Evolutionary conservation across 1,140 invertebrate genomes (phyloP), one percentile per base, ranked within the genome.

Genomic region (Sarcophaga peregrina): DNA sequence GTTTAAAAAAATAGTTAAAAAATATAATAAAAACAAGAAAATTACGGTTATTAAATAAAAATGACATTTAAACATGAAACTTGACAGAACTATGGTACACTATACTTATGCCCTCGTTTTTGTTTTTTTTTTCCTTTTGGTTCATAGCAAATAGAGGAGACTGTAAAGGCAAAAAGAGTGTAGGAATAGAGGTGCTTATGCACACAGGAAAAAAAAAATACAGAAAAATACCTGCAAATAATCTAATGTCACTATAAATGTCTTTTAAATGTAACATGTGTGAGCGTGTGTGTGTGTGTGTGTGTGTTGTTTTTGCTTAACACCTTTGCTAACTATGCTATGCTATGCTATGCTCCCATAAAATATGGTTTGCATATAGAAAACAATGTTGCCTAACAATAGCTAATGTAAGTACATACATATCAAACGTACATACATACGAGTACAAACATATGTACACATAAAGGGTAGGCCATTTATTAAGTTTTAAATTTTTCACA

Each of bases 21-120:
- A 78, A 78, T 50, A 72, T 20, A n/a, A 76, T 20, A 78, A 52
- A 25, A 78, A 78, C 75, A 78, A 7, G 73, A 74, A 17, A 78
- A 78, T 78, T 78, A 78, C 75, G 52, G 50, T 78, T 78, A 78
- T 78, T 78, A 78, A 78, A 78, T 78, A 78, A 78, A 78, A 78
- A 78, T 78, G 75, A 78, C 75, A 78, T 78, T 78, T 78, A 78
- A 78, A 78, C 75, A 78, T 78, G 75, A 78, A 78, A 78, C 75
- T 78, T 78, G 75, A 78, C 75, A 78, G 25, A 37, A 37, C 25
- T 37, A 37, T 37, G 1, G 25, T 37, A 37, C 25, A 37, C 25
- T 37, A 37, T 37, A 37, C 25, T 78, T 78, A 75, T 75, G 25
- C 46, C 20, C 62, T 20, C 17, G 62, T 48, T 50, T 52, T 48